Evolutionary conservation across 2,888 invertebrate species (phyloP).

Genomic region (Idaea straminata): DNA sequence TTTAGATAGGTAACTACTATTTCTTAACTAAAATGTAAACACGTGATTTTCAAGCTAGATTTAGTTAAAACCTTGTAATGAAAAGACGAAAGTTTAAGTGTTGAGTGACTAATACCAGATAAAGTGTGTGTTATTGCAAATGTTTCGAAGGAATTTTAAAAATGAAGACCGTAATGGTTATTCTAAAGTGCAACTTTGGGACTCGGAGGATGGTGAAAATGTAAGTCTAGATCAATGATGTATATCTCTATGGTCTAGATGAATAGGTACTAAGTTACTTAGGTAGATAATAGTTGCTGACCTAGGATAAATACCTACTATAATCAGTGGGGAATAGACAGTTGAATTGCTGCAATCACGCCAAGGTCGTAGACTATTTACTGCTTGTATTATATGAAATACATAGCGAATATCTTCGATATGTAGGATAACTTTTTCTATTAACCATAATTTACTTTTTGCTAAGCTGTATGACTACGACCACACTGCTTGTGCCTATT

Average conservation of each 20-base stretch:
- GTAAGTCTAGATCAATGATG: no score
- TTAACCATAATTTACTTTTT: no score
- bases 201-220: constrained; percentile 30
- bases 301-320: neutral
- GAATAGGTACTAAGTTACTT: no score
- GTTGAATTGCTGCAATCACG: neutral
- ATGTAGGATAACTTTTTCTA: no score
- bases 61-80: neutral
- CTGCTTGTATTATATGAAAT: no score
- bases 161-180: constrained; percentile 46
- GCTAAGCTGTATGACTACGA: no score
- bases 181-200: constrained; percentile 52
- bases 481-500: no score
- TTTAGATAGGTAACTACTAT: neutral
- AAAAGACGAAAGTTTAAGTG: neutral
- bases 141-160: constrained; percentile 59
- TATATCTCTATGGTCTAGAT: no score
- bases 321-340: neutral
- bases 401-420: no score
- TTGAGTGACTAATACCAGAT: neutral
- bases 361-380: neutral
- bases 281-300: neutral
- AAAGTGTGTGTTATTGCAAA: constrained; percentile 40
- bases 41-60: neutral
- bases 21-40: neutral